These are phyloP conservation scores for Scaptomyza parva DNA, from an alignment of 2,888 invertebrate genomes.

Conservation along the genomic window DNA sequence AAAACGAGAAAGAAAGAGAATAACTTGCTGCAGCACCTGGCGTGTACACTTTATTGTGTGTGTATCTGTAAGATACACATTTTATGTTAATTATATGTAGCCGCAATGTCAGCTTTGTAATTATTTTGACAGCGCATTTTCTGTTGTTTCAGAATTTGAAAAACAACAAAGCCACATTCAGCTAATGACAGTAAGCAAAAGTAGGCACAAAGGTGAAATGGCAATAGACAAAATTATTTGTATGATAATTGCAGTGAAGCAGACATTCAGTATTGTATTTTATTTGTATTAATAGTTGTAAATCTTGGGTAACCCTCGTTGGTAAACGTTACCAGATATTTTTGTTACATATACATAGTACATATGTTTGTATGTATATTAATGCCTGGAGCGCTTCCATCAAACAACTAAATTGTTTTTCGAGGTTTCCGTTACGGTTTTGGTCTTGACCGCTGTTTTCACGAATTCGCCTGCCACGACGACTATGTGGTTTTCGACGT, in stretches of 20 bases:
- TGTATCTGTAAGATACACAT: constrained; percentile 62
- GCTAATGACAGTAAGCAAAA: too few species aligned
- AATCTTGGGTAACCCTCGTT: too few species aligned
- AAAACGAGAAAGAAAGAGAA: background rate
- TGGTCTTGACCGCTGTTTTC: constrained; percentile 35
- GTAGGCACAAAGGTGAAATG: too few species aligned
- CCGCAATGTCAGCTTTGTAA: constrained; percentile 66
- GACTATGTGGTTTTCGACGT: constrained; percentile 46
- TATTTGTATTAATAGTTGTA: too few species aligned
- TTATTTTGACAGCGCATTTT: constrained; percentile 73
- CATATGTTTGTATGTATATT: too few species aligned
- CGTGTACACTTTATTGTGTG: too few species aligned
- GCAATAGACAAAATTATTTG: too few species aligned
- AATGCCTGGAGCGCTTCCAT: constrained; percentile 49
- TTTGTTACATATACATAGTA: too few species aligned
- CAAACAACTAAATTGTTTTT: constrained; percentile 65
- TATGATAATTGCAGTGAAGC: too few species aligned
- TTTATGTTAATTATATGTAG: constrained; percentile 75
- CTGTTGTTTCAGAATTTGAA: constrained; percentile 59
- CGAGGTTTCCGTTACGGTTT: constrained; percentile 59
- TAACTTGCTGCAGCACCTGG: constrained; percentile 20
- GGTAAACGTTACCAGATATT: too few species aligned
- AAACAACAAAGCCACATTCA: constrained; percentile 46
- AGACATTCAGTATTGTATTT: too few species aligned
- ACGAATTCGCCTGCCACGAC: constrained; percentile 22